A percentile compares a stretch with the other conserved stretches of the same genome.
Conservation (phyloP, 1,140 invertebrate genomes). For the Elymnias hypermnestra region DNA sequence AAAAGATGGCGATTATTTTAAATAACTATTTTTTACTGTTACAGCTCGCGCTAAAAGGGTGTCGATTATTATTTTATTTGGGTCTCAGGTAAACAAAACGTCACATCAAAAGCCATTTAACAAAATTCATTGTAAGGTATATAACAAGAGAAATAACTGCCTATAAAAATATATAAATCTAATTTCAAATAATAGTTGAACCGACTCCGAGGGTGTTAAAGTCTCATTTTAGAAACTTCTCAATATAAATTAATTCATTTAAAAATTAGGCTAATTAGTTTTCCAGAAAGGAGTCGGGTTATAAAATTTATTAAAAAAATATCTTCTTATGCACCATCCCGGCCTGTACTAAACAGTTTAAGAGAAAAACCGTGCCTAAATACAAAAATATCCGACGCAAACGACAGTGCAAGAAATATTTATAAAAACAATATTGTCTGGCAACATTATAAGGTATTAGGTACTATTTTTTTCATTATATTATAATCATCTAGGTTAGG, state of each 20-base stretch:
- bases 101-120: conserved; percentile 23
- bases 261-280: conserved; percentile 12
- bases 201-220: conserved; percentile 29
- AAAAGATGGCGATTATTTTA: too few species aligned
- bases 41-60: too few species aligned
- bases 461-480: conserved; percentile 53
- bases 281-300: conserved; percentile 31
- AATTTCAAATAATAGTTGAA: conserved; percentile 59
- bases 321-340: conserved; percentile 57
- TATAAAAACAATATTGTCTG: conserved; percentile 63
- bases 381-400: conserved; percentile 14
- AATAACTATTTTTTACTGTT: too few species aligned
- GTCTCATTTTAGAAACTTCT: background rate
- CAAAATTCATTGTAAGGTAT: conserved; percentile 42
- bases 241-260: background rate
- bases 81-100: conserved; percentile 5
- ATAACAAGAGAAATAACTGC: conserved; percentile 53
- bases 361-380: conserved; percentile 15
- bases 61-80: too few species aligned
- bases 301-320: conserved; percentile 59
- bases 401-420: conserved; percentile 49
- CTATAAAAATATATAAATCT: conserved; percentile 74
- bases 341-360: conserved; percentile 28
- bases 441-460: conserved; percentile 55
- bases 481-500: conserved; percentile 64